A percentile compares a stretch with the other conserved stretches of the same genome.
These are phyloP conservation scores for Gobionotothen gibberifrons DNA, from an alignment of 2,797 vertebrate species.

Conservation along the genomic window DNA sequence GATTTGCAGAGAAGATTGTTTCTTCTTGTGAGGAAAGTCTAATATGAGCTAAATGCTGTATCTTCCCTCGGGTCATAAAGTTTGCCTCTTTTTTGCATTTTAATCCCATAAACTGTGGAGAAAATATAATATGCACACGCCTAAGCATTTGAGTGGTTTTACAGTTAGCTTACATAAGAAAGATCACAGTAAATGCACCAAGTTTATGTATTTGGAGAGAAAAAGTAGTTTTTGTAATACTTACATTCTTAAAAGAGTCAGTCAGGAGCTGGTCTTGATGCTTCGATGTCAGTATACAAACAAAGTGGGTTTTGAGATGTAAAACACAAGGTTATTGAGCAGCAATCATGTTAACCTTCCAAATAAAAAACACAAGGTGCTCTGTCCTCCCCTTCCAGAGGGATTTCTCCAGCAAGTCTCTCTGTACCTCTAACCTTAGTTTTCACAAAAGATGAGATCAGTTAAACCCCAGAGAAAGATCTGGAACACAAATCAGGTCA, in stretches of 20 bases:
- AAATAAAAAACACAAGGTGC: no score
- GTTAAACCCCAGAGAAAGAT: conserved; percentile 38
- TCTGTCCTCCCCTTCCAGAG: no score
- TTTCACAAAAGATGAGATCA: conserved; percentile 48
- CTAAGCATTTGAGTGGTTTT: background rate
- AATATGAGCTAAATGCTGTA: no score
- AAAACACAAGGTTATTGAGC: background rate
- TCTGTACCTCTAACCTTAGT: conserved; percentile 23
- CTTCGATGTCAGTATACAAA: conserved; percentile 2
- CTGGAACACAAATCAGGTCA: conserved; percentile 51
- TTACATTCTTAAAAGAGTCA: background rate
- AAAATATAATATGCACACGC: background rate
- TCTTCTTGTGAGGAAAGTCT: no score
- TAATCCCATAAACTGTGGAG: background rate
- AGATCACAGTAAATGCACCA: background rate
- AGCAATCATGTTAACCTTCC: no score
- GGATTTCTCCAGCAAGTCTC: background rate
- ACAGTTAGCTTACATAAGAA: background rate
- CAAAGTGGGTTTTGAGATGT: conserved; percentile 5
- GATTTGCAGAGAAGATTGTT: no score
- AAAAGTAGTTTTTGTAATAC: background rate
- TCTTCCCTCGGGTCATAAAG: background rate
- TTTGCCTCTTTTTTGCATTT: background rate
- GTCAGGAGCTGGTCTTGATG: conserved; percentile 6
- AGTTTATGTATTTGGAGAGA: background rate